Conservation (phyloP, 2,888 invertebrate genomes). For the Megalurothrips usitatus region DNA sequence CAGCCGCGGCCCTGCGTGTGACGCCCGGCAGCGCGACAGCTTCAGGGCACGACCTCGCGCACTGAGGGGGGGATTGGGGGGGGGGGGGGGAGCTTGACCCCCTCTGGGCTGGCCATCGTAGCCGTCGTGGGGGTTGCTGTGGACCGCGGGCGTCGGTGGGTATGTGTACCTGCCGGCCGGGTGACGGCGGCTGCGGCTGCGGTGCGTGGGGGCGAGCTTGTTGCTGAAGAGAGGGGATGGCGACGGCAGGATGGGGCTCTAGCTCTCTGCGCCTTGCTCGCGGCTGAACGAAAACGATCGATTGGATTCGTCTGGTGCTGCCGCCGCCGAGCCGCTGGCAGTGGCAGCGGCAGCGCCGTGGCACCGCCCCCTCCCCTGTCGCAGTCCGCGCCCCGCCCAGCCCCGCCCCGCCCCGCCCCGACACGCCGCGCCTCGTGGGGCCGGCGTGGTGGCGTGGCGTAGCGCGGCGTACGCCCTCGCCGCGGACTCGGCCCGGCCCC, state of each 20-base stretch:
- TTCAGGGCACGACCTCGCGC: slow-evolving; percentile 40
- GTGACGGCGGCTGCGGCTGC: not conserved
- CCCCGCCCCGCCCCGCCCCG: slow-evolving; percentile 47
- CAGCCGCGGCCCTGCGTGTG: not conserved
- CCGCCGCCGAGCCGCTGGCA: not conserved
- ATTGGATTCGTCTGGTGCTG: slow-evolving; percentile 22
- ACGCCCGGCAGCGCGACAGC: not conserved
- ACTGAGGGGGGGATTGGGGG: slow-evolving; percentile 41
- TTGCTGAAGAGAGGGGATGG: slow-evolving; percentile 27
- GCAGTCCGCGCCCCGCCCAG: slow-evolving; percentile 38
- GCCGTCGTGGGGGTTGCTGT: not conserved
- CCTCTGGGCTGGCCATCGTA: slow-evolving; percentile 20
- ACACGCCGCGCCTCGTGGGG: slow-evolving; percentile 40
- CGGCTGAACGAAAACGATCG: slow-evolving; percentile 9
- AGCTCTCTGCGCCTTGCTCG: not conserved
- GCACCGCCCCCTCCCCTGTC: not conserved
- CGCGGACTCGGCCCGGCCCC: slow-evolving; percentile 35
- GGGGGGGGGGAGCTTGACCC: slow-evolving; percentile 42
- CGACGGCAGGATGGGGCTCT: slow-evolving; percentile 30
- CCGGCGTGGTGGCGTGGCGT: slow-evolving; percentile 52
- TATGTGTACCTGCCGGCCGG: not conserved
- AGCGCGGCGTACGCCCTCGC: slow-evolving; percentile 39
- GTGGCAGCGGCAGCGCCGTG: no score
- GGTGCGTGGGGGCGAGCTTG: not conserved
- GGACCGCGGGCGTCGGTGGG: not conserved